A percentile compares a stretch with the other conserved stretches of the same genome.
These are phyloP conservation scores for Phrynocephalus forsythii DNA, from an alignment of 2,797 vertebrate genomes.

Conservation along the genomic window DNA sequence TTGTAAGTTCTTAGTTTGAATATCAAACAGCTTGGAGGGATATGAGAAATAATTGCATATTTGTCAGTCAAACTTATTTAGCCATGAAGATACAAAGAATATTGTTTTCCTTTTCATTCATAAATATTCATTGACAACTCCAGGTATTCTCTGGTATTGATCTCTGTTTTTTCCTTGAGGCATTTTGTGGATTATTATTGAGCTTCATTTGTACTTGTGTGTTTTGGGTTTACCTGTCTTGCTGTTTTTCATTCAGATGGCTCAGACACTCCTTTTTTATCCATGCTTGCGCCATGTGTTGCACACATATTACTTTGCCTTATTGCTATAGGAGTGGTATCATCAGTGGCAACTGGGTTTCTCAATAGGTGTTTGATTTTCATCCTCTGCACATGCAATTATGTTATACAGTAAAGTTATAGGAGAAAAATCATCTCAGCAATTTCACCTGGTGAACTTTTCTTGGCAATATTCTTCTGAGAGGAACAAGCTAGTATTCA, in stretches of 20 bases:
- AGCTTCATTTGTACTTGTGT: neutral
- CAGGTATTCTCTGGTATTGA: constrained; percentile 18
- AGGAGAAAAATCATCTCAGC: neutral
- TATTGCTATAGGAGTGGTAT: neutral
- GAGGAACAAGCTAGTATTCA: neutral
- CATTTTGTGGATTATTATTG: constrained; percentile 9
- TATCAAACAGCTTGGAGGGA: constrained; percentile 19
- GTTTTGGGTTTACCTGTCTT: neutral
- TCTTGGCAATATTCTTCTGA: neutral
- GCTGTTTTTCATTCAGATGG: neutral
- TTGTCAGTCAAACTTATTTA: constrained; percentile 16
- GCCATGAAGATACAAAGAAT: constrained; percentile 22
- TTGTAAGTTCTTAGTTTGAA: constrained; percentile 20
- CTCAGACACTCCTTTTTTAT: neutral
- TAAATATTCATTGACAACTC: constrained; percentile 39
- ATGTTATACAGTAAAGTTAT: neutral
- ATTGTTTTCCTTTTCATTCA: constrained; percentile 13
- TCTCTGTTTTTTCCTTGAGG: constrained; percentile 42
- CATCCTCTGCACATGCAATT: neutral
- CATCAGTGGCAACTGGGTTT: neutral
- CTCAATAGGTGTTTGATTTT: neutral
- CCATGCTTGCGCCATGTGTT: neutral
- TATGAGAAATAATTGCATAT: constrained; percentile 28
- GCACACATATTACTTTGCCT: neutral
- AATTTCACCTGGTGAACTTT: neutral